Percentiles rank a stretch among this genome's conserved stretches.
These are phyloP conservation scores for Chaetops frenatus DNA, from an alignment of 2,113 vertebrate genomes.

Conservation along the genomic window DNA sequence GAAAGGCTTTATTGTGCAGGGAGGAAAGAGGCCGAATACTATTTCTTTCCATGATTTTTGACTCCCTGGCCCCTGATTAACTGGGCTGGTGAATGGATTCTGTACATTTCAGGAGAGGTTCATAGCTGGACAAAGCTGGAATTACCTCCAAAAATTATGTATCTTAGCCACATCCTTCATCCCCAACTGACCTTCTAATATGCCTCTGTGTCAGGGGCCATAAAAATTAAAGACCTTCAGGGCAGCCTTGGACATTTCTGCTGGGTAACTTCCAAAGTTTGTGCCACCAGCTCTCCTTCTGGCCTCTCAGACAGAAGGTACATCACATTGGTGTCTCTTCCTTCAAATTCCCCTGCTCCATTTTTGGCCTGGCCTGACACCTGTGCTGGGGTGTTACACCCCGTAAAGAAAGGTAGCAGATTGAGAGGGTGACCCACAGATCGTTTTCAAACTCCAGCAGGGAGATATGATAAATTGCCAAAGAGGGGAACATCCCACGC, in stretches of 20 bases:
- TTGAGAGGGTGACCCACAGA: not conserved
- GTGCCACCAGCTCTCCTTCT: not conserved
- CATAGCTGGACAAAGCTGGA: not conserved
- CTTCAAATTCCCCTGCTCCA: not conserved
- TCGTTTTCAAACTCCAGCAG: not conserved
- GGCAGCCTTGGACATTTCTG: not conserved
- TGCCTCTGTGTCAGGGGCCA: not conserved
- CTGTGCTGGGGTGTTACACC: rapidly evolving
- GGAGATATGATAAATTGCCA: rapidly evolving
- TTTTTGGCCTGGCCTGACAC: not conserved
- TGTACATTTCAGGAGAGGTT: not conserved
- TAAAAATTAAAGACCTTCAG: not conserved
- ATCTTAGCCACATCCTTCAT: not conserved
- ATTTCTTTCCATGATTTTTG: not conserved
- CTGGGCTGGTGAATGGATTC: not conserved
- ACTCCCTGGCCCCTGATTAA: not conserved
- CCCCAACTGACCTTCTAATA: rapidly evolving
- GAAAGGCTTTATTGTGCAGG: not conserved
- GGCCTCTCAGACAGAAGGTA: not conserved
- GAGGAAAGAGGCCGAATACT: not conserved
- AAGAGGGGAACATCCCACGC: rapidly evolving
- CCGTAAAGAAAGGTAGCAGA: not conserved
- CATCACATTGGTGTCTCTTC: not conserved
- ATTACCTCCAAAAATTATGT: not conserved
- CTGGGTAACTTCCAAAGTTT: not conserved